Evolutionary conservation across 2,888 invertebrate species (phyloP).

Genomic region (Cinara cedri): DNA sequence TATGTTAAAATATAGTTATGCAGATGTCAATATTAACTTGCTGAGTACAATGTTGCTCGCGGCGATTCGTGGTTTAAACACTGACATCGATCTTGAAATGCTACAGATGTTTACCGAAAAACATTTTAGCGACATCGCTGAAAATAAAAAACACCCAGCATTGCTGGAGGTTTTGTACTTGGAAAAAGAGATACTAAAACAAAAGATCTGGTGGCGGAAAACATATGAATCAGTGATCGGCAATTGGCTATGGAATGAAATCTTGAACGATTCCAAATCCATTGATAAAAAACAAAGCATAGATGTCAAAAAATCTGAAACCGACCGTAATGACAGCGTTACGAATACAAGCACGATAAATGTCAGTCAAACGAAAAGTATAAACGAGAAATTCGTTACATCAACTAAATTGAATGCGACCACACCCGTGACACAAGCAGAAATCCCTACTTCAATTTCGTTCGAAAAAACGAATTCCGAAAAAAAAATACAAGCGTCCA

Average conservation of each 20-base stretch:
- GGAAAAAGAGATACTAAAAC: slow-evolving; percentile 40
- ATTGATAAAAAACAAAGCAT: too few species aligned
- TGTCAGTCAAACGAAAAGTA: too few species aligned
- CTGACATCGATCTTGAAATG: slow-evolving; percentile 26
- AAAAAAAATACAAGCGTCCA: too few species aligned
- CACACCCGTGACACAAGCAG: too few species aligned
- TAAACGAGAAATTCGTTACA: too few species aligned
- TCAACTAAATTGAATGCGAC: too few species aligned
- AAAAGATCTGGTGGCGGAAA: slow-evolving; percentile 42
- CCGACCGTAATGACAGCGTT: too few species aligned
- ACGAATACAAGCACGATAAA: too few species aligned
- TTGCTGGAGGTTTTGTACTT: slow-evolving; percentile 28
- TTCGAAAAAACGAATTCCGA: too few species aligned
- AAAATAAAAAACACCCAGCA: background rate
- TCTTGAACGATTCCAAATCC: too few species aligned
- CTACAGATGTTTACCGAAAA: slow-evolving; percentile 23
- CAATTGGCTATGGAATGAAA: slow-evolving; percentile 13
- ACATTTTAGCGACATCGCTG: slow-evolving; percentile 18
- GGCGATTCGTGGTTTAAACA: slow-evolving; percentile 34
- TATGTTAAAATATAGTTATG: slow-evolving; percentile 15
- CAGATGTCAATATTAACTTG: background rate
- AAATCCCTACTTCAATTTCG: too few species aligned
- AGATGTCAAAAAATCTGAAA: too few species aligned
- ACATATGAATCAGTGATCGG: slow-evolving; percentile 28
- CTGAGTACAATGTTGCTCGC: slow-evolving; percentile 31